These are phyloP conservation scores for Chesias legatella DNA, from an alignment of 2,888 invertebrate genomes.

Conservation along the genomic window DNA sequence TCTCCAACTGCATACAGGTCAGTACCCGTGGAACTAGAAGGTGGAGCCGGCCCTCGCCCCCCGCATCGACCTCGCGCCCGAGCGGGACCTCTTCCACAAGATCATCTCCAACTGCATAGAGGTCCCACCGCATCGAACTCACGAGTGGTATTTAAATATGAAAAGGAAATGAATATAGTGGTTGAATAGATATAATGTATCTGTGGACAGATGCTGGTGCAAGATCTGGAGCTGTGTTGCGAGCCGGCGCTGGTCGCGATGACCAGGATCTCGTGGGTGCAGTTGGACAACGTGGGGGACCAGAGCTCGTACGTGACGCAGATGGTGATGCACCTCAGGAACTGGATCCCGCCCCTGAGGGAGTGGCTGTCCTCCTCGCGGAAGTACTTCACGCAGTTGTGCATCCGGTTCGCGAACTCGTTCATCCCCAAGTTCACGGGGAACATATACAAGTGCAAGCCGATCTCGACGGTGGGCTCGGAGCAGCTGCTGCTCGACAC, in stretches of 20 bases:
- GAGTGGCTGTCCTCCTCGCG: conserved; percentile 94
- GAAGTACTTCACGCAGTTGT: conserved; percentile 99
- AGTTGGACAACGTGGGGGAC: conserved; percentile 96
- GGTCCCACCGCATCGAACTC: too few species aligned
- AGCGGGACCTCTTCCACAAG: conserved; percentile 94
- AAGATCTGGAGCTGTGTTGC: conserved; percentile 96
- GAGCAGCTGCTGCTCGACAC: conserved; percentile 97
- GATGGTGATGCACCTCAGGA: conserved; percentile 91
- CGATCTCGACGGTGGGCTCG: conserved; percentile 93
- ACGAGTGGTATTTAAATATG: too few species aligned
- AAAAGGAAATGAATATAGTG: too few species aligned
- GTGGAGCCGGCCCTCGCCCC: conserved; percentile 85
- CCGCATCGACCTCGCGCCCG: conserved; percentile 89
- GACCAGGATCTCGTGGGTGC: conserved; percentile 96
- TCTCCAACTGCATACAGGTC: conserved; percentile 91
- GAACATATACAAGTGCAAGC: conserved; percentile 94
- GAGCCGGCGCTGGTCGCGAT: conserved; percentile 95
- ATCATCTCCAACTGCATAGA: conserved; percentile 91
- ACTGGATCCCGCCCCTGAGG: conserved; percentile 92
- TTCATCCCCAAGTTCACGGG: conserved; percentile 97
- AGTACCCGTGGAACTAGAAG: too few species aligned
- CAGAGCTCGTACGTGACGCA: conserved; percentile 97
- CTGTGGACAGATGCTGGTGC: conserved; percentile 93
- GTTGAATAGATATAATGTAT: too few species aligned
- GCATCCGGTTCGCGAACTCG: conserved; percentile 96